A percentile compares a stretch with the other conserved stretches of the same genome.
Conservation (phyloP, 2,888 invertebrate species). For the Bimastos eiseni region DNA sequence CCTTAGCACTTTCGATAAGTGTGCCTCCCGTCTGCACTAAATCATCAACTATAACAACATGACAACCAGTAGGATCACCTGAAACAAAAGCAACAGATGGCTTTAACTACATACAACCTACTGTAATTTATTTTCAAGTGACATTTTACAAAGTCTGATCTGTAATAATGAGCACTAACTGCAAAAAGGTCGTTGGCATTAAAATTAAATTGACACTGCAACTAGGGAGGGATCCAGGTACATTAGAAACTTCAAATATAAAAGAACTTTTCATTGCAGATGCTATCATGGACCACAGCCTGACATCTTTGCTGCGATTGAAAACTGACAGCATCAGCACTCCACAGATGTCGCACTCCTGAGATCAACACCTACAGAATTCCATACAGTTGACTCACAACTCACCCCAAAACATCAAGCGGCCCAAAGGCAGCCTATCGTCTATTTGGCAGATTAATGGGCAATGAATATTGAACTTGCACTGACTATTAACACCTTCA, state of each 20-base stretch:
- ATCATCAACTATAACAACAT: constrained; percentile 62
- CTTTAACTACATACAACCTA: neutral
- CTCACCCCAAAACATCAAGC: neutral
- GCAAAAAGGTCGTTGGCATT: too few species aligned
- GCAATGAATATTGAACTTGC: neutral
- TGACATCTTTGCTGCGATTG: too few species aligned
- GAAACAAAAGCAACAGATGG: constrained; percentile 26
- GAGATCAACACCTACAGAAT: too few species aligned
- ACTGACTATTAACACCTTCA: neutral
- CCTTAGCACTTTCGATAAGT: constrained; percentile 60
- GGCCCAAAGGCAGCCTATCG: neutral
- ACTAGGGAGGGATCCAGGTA: too few species aligned
- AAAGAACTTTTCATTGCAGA: too few species aligned
- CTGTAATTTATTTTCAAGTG: neutral
- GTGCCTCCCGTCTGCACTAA: constrained; percentile 63
- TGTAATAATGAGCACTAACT: too few species aligned
- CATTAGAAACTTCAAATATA: too few species aligned
- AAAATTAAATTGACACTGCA: too few species aligned
- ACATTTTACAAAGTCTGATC: neutral
- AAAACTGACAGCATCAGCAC: too few species aligned
- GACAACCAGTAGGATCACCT: constrained; percentile 58
- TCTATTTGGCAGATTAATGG: neutral
- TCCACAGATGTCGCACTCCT: too few species aligned
- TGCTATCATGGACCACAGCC: too few species aligned
- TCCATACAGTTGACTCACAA: neutral